Conservation (phyloP, 2,113 vertebrate genomes). For the Theristicus caerulescens region DNA sequence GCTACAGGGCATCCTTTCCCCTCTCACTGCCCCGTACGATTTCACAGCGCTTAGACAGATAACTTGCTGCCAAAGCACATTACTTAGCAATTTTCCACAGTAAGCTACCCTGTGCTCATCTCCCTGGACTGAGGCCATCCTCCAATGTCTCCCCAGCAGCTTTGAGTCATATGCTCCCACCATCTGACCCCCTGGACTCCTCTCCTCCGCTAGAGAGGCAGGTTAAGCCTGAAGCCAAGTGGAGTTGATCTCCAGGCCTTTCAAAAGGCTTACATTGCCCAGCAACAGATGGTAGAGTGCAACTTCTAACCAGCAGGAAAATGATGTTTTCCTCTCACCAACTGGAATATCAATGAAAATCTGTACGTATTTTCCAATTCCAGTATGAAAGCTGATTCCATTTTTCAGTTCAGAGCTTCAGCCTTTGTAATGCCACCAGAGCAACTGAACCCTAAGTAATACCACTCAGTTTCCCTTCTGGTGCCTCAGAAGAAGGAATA, state of each 20-base stretch:
- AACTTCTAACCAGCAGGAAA: conserved; percentile 23
- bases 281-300: conserved; percentile 9
- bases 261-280: background rate
- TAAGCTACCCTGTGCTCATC: background rate
- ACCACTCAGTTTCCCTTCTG: background rate
- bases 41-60: background rate
- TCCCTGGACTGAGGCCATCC: background rate
- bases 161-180: conserved; percentile 4
- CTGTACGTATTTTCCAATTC: background rate
- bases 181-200: background rate
- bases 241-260: background rate
- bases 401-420: background rate
- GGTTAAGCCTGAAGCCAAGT: conserved; percentile 2
- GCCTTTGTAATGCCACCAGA: background rate
- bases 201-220: background rate
- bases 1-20: background rate
- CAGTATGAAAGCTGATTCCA: background rate
- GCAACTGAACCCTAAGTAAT: background rate
- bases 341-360: conserved; percentile 16
- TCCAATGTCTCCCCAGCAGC: background rate
- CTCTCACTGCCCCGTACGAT: background rate
- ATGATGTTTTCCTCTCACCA: conserved; percentile 1
- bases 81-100: background rate
- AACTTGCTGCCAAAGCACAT: background rate
- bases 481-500: background rate